Evolutionary conservation across 1,140 invertebrate species (phyloP), one percentile per base, ranked within the genome.

Genomic region (Caerostris extrusa): DNA sequence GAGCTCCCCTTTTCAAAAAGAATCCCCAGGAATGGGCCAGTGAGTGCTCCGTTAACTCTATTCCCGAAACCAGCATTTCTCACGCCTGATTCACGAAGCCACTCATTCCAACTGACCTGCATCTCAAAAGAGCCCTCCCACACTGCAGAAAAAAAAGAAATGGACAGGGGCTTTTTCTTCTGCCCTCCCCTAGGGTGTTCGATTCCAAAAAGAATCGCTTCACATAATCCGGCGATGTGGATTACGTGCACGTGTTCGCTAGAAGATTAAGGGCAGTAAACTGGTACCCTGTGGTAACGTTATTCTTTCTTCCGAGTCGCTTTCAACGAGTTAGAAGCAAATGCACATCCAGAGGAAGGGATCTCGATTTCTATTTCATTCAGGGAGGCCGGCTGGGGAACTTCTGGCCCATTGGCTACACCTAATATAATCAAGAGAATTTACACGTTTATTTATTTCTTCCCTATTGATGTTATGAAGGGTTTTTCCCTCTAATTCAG

Each of bases 1-100:
- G 14, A 19, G 81, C 91, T 83, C 61, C 91, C 91, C 71, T 77
- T 58, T 92, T 92, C 82, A 86, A 92, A 83, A 92, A 86, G 83
- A 86, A 85, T 92, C 82, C 77, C 34, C 55, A n/a, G 55, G 71
- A 86, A 86, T 69, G n/a, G 77, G 67, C 50, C 8, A 90, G 56
- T 90, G 67, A 77, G 19, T 90, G 67, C 64, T 91, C 81, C 90
- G 90, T 83, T 90, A 90, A 60, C 89, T 90, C 57, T 77, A 90
- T 81, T 87, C 85, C 34, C 57, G 89, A 53, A 58, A 67, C 57
- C 90, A 86, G 60, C 82, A 92, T 92, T 92, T 86, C 91, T 92
- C 91, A 86, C 82, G 82, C 77, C 64, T 83, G 90, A 61, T 83
- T 91, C 91, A 69, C 60, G 91, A 55, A 92, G n/a, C 61, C 50